Base-by-base conservation (phyloP, 2,888 invertebrate species). In the Orchesella flavescens region DNA sequence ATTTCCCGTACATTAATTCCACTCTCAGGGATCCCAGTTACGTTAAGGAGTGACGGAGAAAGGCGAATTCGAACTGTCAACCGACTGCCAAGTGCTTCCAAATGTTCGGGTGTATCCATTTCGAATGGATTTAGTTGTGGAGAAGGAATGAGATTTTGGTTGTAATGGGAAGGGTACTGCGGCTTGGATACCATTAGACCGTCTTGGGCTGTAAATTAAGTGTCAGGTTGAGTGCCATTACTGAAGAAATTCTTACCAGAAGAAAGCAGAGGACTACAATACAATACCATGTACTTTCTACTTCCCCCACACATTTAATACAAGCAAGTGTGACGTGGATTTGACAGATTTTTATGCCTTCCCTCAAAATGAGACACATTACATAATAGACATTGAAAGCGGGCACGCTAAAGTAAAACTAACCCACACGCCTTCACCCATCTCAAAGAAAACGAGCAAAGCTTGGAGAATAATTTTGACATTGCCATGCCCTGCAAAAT, bases 11-110 rank as follows among this genome's bases (percentile, higher is more conserved):
- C 68, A 66, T 66, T 72, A 73, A 77, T 77, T 61, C 66, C 72
- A 34, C 59, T 66, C 82, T 12, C 21, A 24, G 55, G 43, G 75
- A 34, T 2, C 34, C 34, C 34, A 34, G 34, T 34, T 34, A 34
- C 3, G 34, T 34, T 34, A 19, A 49, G 19, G 2, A 72, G 44
- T 21, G 34, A 72, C 61, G 86, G 85, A 71, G 86, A 86, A 68
- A 87, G 86, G 59, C 87, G 86, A 84, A 86, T 84, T 68, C 83
- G 84, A 84, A 88, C 84, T 73, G 80, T 84, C 76, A 88, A 79
- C 77, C 84, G 84, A 69, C 85, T 87, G 77, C 87, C 88, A 78
- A 88, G 84, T 69, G 88, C 87, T 81, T 88, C 85, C 57, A 87
- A 86, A 82, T 86, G 75, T 69, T 80, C 77, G 24, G 87, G 87